phyloP scores from a whole-genome alignment of 2,113 vertebrate species.

The Phalacrocorax aristotelis region DNA sequence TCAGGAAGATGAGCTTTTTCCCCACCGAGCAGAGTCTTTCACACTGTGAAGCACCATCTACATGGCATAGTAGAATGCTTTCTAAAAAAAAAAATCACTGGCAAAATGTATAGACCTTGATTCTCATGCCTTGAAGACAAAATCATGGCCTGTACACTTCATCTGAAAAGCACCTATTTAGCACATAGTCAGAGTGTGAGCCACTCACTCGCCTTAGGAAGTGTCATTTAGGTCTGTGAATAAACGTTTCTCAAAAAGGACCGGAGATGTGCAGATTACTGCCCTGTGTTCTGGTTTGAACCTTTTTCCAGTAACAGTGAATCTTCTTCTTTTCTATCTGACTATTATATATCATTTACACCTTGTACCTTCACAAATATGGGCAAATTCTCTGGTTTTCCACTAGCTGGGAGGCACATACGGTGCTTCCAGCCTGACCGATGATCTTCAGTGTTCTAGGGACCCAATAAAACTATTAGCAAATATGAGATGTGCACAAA shows the following conservation, averaged over 20 bases:
- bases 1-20: background rate
- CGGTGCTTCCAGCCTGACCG: background rate
- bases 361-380: background rate
- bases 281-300: background rate
- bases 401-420: background rate
- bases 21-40: background rate
- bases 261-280: background rate
- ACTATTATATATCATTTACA: background rate
- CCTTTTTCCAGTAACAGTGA: background rate
- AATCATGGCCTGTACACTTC: background rate
- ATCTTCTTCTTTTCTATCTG: background rate
- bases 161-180: background rate
- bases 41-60: background rate
- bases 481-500: accelerated
- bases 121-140: background rate
- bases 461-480: background rate
- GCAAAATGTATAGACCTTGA: background rate
- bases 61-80: background rate
- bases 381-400: background rate
- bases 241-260: background rate
- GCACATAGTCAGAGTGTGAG: background rate
- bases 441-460: background rate
- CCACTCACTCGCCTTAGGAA: background rate
- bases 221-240: background rate
- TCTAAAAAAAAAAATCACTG: background rate